Conservation (phyloP, 2,888 invertebrate species). For the Drosophila cracens region DNA sequence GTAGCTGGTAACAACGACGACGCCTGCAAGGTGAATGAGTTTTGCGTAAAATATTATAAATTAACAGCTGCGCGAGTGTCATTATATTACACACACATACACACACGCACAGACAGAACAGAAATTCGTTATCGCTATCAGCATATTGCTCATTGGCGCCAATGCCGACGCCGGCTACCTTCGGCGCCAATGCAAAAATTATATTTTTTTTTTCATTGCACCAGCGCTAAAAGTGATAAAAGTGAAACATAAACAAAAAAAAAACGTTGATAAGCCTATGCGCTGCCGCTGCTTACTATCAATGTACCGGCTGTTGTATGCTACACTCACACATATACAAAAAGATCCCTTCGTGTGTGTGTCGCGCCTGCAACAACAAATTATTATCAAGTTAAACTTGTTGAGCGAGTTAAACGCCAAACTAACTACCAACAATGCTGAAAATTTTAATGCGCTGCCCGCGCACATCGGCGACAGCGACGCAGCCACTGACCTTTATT, state of each 20-base stretch:
- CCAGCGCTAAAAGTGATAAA: slow-evolving; percentile 64
- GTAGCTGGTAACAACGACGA: slow-evolving; percentile 60
- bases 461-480: slow-evolving; percentile 55
- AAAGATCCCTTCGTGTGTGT: slow-evolving; percentile 37
- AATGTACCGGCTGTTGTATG: slow-evolving; percentile 59
- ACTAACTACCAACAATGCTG: slow-evolving; percentile 72
- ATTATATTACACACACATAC: slow-evolving; percentile 1
- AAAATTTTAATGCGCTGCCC: slow-evolving; percentile 63
- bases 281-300: slow-evolving; percentile 48
- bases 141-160: slow-evolving; percentile 39
- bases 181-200: slow-evolving; percentile 36
- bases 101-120: slow-evolving; percentile 4
- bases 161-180: slow-evolving; percentile 12
- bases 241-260: slow-evolving; percentile 76
- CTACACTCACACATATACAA: slow-evolving; percentile 47
- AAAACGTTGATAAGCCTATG: slow-evolving; percentile 69
- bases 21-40: slow-evolving; percentile 67
- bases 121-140: slow-evolving; percentile 48
- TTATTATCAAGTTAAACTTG: slow-evolving; percentile 73
- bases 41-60: slow-evolving; percentile 42
- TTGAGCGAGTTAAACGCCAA: slow-evolving; percentile 70
- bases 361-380: slow-evolving; percentile 53
- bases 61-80: slow-evolving; percentile 54
- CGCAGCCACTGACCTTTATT: slow-evolving; percentile 84
- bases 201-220: slow-evolving; percentile 30